Conservation (phyloP, 1,140 invertebrate genomes). For the Trichoplusia ni region DNA sequence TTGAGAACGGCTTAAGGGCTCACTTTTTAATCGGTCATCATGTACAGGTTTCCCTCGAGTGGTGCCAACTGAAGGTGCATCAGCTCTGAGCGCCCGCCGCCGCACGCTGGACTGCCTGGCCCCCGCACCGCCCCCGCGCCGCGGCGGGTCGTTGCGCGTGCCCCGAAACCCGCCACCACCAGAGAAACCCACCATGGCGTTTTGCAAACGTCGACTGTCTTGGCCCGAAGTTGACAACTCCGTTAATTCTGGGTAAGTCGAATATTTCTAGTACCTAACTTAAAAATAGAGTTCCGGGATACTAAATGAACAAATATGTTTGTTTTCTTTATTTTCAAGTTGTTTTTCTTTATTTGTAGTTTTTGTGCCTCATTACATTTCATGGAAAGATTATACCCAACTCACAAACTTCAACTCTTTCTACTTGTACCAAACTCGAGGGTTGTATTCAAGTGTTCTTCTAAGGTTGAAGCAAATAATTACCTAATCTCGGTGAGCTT, state of each 20-base stretch:
- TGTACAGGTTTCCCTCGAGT: constrained; percentile 82
- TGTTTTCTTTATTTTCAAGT: too few relatives aligned
- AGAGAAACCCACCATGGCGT: constrained; percentile 85
- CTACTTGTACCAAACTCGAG: background rate
- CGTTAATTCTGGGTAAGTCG: constrained; percentile 89
- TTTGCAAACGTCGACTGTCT: constrained; percentile 88
- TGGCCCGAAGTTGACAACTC: constrained; percentile 92
- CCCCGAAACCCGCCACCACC: constrained; percentile 79
- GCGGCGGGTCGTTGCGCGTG: constrained; percentile 84
- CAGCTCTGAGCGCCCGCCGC: constrained; percentile 78
- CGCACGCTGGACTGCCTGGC: constrained; percentile 84
- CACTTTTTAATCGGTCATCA: too few relatives aligned
- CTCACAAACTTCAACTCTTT: too few relatives aligned
- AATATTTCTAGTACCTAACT: too few relatives aligned
- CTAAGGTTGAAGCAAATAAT: too few relatives aligned
- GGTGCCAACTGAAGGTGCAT: constrained; percentile 85
- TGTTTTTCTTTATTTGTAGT: too few relatives aligned
- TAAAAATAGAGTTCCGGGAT: too few relatives aligned
- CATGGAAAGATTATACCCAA: too few relatives aligned
- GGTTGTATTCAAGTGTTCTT: background rate
- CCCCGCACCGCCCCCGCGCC: constrained; percentile 76
- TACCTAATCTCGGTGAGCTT: too few relatives aligned
- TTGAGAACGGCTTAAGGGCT: too few relatives aligned
- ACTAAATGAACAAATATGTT: too few relatives aligned
- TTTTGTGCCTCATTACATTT: too few relatives aligned